Percentiles rank a stretch among this genome's conserved stretches.
Conservation (phyloP, 2,888 invertebrate genomes). For the Athalia rosae region DNA sequence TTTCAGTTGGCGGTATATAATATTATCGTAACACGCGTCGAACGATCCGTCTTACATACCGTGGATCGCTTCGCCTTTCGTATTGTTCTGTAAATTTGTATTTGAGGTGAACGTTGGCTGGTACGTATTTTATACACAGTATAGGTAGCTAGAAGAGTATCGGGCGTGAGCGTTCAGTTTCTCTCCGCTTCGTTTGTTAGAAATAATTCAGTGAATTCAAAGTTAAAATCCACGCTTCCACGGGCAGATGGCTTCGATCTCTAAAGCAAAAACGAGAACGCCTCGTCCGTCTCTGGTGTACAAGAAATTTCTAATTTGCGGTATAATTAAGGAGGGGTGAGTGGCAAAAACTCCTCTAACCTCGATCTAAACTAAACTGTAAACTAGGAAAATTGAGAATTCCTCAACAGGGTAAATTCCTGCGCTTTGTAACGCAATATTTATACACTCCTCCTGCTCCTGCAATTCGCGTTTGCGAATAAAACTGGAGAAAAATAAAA, state of each 20-base stretch:
- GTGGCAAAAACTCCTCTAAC: constrained; percentile 63
- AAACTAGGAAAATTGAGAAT: constrained; percentile 43
- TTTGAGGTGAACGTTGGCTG: constrained; percentile 5
- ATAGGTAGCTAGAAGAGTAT: not conserved
- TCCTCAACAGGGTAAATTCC: constrained; percentile 37
- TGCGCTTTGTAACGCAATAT: not conserved
- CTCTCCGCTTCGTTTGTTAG: constrained; percentile 37
- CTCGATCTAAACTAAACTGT: constrained; percentile 41
- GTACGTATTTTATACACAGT: not conserved
- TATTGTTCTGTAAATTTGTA: not conserved
- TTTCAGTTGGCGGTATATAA: too few species aligned
- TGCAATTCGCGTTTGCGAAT: not conserved
- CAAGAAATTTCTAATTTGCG: constrained; percentile 73
- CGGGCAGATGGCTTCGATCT: constrained; percentile 44
- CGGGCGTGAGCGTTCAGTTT: not conserved
- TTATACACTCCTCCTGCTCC: not conserved
- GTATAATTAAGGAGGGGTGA: constrained; percentile 71
- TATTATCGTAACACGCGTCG: not conserved
- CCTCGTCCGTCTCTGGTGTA: constrained; percentile 50
- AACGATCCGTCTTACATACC: too few species aligned
- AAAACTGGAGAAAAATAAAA: too few species aligned
- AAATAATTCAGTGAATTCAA: constrained; percentile 43
- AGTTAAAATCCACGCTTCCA: constrained; percentile 42
- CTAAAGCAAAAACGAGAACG: constrained; percentile 53
- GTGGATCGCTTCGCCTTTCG: not conserved